Base-by-base conservation (phyloP, 2,888 invertebrate species). In the Heliconius hortense region DNA sequence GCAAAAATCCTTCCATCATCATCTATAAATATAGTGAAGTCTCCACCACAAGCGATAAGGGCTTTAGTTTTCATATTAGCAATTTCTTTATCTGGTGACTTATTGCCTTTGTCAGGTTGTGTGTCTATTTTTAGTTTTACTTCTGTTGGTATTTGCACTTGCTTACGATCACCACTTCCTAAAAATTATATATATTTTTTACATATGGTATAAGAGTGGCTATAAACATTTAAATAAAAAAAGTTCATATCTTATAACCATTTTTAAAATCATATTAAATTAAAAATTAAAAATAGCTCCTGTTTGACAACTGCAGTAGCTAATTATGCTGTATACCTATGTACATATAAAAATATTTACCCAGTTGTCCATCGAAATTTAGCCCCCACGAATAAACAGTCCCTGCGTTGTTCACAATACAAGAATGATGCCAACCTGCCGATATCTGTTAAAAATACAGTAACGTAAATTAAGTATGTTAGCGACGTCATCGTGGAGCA, bases 311-410 rank as follows among this genome's bases (percentile, higher is more conserved):
- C 43, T 43, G 43, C 1, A 43, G 43, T 43, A 43, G 2, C 15
- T 15, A 15, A 4, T 15, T 43, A 43, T 18, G 18, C 18, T 48
- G 48, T n/a, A 53, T 21, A n/a, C 0, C 8, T 8, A 35, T 7
- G 8, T 35, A 35, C 35, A 18, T 18, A 56, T n/a, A 56, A n/a
- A 56, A 56, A 15, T n/a, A 56, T 28, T 8, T 79, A 93, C 98
- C 98, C 73, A 98, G 91, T 87, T 98, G 98, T 56, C 98, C 98
- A 85, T 98, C 98, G 78, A 97, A 95, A 89, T 98, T 98, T 79
- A 97, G 95, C 2, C 98, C 98, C 97, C 98, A 98, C 0, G 96
- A 95, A 82, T 97, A 97, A 2, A 98, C 88, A 11, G 95, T 94
- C 8, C 97, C 97, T 72, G 95, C 94, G 73, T 95, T 95, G 63